Percentiles rank a stretch among this genome's conserved stretches.
Evolutionary conservation across 2,113 vertebrate species (phyloP).

Genomic region (Zosterops borbonicus): DNA sequence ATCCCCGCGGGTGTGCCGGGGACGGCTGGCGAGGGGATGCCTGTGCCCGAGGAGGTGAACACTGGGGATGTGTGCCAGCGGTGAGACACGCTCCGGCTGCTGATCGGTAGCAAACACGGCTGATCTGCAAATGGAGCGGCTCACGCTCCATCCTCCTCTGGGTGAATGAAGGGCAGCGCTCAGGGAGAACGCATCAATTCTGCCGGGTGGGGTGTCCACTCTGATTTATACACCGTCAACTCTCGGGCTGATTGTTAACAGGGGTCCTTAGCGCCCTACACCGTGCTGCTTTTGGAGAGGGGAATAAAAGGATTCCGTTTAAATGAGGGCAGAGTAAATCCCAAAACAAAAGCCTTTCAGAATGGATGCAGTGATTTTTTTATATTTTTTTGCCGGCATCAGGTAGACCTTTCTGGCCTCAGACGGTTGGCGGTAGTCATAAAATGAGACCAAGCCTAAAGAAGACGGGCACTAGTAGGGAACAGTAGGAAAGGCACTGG

Average conservation of each 20-base stretch:
- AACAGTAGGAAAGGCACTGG: neutral
- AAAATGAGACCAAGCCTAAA: neutral
- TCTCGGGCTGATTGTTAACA: neutral
- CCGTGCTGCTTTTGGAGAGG: fast-evolving
- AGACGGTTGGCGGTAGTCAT: neutral
- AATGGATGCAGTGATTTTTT: neutral
- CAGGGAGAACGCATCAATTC: neutral
- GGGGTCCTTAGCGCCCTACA: neutral
- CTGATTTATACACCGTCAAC: fast-evolving
- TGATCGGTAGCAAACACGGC: fast-evolving
- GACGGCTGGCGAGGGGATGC: fast-evolving
- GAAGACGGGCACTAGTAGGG: neutral
- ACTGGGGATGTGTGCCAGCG: neutral
- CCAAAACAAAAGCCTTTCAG: neutral
- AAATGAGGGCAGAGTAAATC: neutral
- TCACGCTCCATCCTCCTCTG: neutral
- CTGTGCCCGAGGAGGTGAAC: neutral
- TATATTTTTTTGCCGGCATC: neutral
- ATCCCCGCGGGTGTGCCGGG: neutral
- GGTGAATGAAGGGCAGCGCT: neutral
- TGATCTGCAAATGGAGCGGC: neutral
- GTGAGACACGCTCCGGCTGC: neutral
- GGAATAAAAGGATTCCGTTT: neutral
- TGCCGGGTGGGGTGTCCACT: neutral
- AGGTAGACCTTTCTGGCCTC: neutral